A percentile compares a stretch with the other conserved stretches of the same genome.
These are phyloP conservation scores for Pungitius pungitius DNA, from an alignment of 2,113 vertebrate species.

Conservation along the genomic window DNA sequence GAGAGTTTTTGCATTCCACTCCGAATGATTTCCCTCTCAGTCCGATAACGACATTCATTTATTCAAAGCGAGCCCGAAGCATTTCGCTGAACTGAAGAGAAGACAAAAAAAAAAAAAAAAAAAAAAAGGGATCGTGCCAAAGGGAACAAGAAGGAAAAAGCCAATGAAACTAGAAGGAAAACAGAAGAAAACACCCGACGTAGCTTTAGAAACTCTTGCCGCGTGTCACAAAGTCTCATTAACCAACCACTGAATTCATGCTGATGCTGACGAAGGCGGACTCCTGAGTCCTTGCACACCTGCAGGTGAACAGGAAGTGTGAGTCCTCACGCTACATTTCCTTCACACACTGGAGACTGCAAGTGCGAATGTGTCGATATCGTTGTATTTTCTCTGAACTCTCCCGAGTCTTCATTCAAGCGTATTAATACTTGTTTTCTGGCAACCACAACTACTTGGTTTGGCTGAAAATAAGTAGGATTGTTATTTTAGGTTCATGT, in stretches of 20 bases:
- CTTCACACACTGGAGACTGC: neutral
- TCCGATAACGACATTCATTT: conserved; percentile 22
- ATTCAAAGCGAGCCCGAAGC: conserved; percentile 15
- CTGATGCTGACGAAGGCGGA: neutral
- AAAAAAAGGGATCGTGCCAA: conserved; percentile 7
- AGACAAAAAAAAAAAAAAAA: neutral
- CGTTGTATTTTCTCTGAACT: neutral
- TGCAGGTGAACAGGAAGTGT: neutral
- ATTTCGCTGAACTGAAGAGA: conserved; percentile 26
- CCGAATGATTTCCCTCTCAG: conserved; percentile 24
- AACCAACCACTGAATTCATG: neutral
- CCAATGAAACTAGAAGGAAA: conserved; percentile 12
- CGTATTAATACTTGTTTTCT: neutral
- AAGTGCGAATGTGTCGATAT: too few relatives aligned
- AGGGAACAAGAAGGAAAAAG: conserved; percentile 33
- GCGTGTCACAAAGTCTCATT: neutral
- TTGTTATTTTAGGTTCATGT: neutral
- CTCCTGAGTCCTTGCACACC: neutral
- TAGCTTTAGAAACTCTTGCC: neutral
- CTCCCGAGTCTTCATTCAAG: neutral
- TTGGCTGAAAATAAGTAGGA: neutral
- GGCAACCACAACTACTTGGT: neutral
- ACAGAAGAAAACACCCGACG: neutral
- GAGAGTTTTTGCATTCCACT: conserved; percentile 37
- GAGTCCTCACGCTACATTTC: neutral